Percentiles rank a stretch among this genome's conserved stretches.
These are phyloP conservation scores for Conomelus anceps DNA, from an alignment of 2,888 invertebrate species.

Conservation along the genomic window DNA sequence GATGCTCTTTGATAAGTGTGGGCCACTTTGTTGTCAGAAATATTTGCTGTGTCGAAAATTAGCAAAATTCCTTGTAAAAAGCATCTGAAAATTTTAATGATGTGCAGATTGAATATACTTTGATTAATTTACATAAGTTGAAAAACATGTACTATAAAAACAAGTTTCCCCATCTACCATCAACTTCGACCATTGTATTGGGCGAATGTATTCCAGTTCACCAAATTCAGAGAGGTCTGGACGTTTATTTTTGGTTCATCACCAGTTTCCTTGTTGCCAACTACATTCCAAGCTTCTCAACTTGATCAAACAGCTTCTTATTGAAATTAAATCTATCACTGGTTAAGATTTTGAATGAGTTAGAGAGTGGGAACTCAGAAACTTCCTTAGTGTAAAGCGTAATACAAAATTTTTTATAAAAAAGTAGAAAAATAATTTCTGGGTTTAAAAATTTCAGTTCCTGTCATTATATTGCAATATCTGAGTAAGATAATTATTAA, in stretches of 20 bases:
- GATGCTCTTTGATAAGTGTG: neutral
- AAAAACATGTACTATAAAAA: neutral
- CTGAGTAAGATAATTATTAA: too few relatives aligned
- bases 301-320: neutral
- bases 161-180: neutral
- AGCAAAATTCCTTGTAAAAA: neutral
- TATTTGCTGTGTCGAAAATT: too few relatives aligned
- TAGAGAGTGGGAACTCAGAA: neutral
- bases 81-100: neutral
- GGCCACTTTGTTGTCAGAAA: neutral
- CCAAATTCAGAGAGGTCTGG: neutral
- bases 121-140: neutral
- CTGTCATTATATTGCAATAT: too few relatives aligned
- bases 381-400: neutral
- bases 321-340: neutral
- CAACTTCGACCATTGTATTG: too few relatives aligned
- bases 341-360: neutral
- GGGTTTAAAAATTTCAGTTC: too few relatives aligned
- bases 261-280: neutral
- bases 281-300: neutral
- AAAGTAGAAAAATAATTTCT: too few relatives aligned
- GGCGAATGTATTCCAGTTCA: neutral
- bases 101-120: neutral
- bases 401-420: too few relatives aligned
- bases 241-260: neutral